A percentile compares a stretch with the other conserved stretches of the same genome.
These are phyloP conservation scores for Edolisoma coerulescens DNA, from an alignment of 2,113 vertebrate species.

Conservation along the genomic window DNA sequence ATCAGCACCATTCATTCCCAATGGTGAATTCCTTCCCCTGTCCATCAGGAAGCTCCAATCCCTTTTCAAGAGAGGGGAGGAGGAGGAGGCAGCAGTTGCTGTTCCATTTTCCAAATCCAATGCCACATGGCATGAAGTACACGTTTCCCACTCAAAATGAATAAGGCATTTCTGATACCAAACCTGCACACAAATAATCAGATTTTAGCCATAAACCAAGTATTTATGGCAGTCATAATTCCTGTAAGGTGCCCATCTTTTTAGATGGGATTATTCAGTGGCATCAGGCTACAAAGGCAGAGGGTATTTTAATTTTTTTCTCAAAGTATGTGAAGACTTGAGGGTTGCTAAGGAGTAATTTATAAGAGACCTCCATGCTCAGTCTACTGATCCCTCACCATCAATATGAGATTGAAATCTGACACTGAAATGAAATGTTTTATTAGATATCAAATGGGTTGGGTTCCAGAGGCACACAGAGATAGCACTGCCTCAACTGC, in stretches of 20 bases:
- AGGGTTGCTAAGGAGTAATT: not conserved
- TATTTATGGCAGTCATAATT: not conserved
- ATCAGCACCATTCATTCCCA: slow-evolving; percentile 81
- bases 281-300: not conserved
- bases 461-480: not conserved
- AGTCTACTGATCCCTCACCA: not conserved
- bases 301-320: not conserved
- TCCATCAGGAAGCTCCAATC: slow-evolving; percentile 82
- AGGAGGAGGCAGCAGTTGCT: slow-evolving; percentile 82
- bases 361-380: not conserved
- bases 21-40: slow-evolving; percentile 74
- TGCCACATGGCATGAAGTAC: slow-evolving; percentile 69
- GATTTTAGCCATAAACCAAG: not conserved
- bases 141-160: not conserved
- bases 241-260: not conserved
- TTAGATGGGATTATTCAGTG: not conserved
- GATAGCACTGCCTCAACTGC: slow-evolving; percentile 56
- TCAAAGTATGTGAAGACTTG: not conserved
- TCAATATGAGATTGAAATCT: not conserved
- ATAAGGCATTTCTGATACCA: not conserved
- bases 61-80: slow-evolving; percentile 80
- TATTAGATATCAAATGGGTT: not conserved
- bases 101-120: slow-evolving; percentile 86
- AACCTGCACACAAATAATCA: not conserved
- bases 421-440: not conserved